A percentile compares a stretch with the other conserved stretches of the same genome.
These are phyloP conservation scores for Hesperia comma DNA, from an alignment of 2,888 invertebrate genomes.

Conservation along the genomic window DNA sequence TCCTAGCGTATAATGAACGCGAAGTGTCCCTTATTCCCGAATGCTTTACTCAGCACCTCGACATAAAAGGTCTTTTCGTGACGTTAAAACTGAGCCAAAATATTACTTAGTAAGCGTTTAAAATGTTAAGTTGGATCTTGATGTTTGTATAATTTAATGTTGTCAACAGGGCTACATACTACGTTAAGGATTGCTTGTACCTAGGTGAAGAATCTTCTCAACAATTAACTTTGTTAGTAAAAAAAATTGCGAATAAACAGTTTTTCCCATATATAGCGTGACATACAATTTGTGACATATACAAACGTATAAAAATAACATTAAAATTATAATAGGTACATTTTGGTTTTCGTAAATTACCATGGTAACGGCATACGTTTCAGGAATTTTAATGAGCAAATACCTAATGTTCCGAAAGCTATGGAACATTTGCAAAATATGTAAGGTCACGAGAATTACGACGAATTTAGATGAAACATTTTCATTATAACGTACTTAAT, in stretches of 20 bases:
- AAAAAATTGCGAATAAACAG: too few species aligned
- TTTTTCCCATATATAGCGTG: neutral
- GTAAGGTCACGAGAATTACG: neutral
- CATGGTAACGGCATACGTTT: constrained; percentile 12
- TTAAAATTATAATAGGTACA: constrained; percentile 6
- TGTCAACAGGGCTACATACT: too few species aligned
- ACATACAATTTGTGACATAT: too few species aligned
- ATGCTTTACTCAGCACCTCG: constrained; percentile 4
- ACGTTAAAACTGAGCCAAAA: constrained; percentile 20
- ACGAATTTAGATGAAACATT: neutral
- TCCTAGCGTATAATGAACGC: neutral
- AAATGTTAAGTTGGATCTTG: neutral
- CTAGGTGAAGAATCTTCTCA: neutral
- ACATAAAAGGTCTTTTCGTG: constrained; percentile 5
- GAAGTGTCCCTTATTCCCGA: constrained; percentile 2
- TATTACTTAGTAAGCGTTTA: constrained; percentile 9
- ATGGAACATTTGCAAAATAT: neutral
- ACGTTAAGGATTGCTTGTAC: neutral
- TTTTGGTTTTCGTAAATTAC: constrained; percentile 13
- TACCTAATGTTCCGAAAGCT: constrained; percentile 6
- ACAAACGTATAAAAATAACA: constrained; percentile 1
- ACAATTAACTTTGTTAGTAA: too few species aligned
- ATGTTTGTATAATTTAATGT: too few species aligned
- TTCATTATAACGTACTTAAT: too few species aligned
- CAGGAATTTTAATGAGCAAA: constrained; percentile 15